Evolutionary conservation across 2,113 vertebrate genomes (phyloP).

Genomic region (Micronisus gabar): DNA sequence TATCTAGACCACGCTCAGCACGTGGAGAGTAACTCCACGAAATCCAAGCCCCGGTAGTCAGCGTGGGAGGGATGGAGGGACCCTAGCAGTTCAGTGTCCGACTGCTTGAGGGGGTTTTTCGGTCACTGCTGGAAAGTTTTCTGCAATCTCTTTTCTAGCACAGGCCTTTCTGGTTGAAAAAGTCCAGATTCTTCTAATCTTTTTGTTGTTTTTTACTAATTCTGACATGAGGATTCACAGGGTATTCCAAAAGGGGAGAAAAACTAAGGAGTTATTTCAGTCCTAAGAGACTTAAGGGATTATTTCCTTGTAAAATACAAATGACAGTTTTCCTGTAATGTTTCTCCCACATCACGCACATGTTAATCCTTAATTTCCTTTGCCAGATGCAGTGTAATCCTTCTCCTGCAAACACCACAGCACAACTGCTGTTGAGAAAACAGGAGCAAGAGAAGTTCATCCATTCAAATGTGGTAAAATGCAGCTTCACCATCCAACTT

Average conservation of each 20-base stretch:
- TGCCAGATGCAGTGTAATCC: conserved; percentile 52
- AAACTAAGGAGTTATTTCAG: conserved; percentile 20
- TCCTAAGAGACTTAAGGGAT: conserved; percentile 63
- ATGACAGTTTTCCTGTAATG: conserved; percentile 44
- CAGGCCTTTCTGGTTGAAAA: neutral
- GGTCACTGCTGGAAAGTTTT: neutral
- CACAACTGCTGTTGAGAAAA: neutral
- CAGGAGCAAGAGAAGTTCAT: neutral
- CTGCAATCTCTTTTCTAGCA: neutral
- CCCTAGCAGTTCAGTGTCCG: neutral
- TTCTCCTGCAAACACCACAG: conserved; percentile 24
- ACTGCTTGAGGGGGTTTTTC: accelerated
- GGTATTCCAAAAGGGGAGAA: neutral
- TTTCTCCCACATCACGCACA: conserved; percentile 37
- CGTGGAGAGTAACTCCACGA: neutral
- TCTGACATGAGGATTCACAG: neutral
- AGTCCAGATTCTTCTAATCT: neutral
- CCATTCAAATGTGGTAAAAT: neutral
- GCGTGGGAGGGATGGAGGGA: neutral
- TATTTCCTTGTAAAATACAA: conserved; percentile 64
- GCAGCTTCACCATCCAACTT: neutral
- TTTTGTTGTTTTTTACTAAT: neutral
- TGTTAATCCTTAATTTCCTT: conserved; percentile 62
- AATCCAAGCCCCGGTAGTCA: neutral
- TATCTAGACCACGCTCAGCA: neutral